Evolutionary conservation across 2,888 invertebrate species (phyloP), one percentile per base, ranked within the genome.

Genomic region (Odontocerum albicorne): DNA sequence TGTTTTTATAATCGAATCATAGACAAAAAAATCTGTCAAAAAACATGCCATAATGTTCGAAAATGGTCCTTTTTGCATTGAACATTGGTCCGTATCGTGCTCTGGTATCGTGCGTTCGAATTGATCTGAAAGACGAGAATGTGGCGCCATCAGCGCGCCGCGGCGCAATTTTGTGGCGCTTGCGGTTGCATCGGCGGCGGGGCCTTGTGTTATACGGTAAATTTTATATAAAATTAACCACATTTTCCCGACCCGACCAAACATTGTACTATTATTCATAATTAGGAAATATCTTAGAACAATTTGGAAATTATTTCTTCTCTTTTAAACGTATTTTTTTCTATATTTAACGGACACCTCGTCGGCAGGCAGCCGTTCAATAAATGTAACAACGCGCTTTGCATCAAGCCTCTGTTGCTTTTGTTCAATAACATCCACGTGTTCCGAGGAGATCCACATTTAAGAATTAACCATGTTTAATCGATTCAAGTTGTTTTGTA

Each of bases 401-500:
- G 47, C 47, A 40, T 45, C 47, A 46, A 43, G 68, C 59, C 65
- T 70, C 70, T 68, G 67, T 67, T 71, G 71, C 76, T 76, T 77
- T 77, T 77, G 77, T 77, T 76, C 76, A 68, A 65, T 67, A 68
- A 70, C 71, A 72, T 77, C 77, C 77, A 77, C 77, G 77, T 77
- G 77, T 77, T 74, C 21, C 13, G 10, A 4, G n/a, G 10, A 40
- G 21, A 10, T 10, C 27, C 4, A 27, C 10, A 27, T 27, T 27
- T 10, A 27, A 10, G 4, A 27, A 27, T 10, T 7, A 27, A n/a
- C n/a, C n/a, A n/a, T n/a, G n/a, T n/a, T n/a, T n/a, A n/a, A n/a
- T n/a, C n/a, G n/a, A 7, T 27, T 27, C 27, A 10, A 10, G 4
- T 27, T 7, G 27, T 27, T 27, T 27, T 27, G 27, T 27, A 7